Percentiles rank a stretch among this genome's conserved stretches.
These are phyloP conservation scores for Brachionus plicatilis DNA, from an alignment of 1,140 invertebrate genomes.

Conservation along the genomic window DNA sequence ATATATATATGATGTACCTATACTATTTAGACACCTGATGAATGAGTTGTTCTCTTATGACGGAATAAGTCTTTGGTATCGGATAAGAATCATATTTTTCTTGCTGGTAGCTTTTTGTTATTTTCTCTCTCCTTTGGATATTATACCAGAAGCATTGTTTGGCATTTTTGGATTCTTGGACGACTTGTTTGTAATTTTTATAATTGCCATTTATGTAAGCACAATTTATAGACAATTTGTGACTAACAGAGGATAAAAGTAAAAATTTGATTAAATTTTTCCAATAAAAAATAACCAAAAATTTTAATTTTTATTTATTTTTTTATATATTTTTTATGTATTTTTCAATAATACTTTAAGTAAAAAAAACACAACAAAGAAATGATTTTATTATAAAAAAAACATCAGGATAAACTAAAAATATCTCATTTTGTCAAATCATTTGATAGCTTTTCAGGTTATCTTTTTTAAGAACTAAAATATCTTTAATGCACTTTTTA, in stretches of 20 bases:
- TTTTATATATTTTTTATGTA: too few relatives aligned
- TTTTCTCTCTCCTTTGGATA: slow-evolving; percentile 38
- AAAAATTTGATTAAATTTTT: not conserved
- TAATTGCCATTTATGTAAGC: slow-evolving; percentile 11
- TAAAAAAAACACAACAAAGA: too few relatives aligned
- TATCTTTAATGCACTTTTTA: too few relatives aligned
- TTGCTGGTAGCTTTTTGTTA: slow-evolving; percentile 3
- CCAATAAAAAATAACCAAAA: not conserved
- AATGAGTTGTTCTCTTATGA: slow-evolving; percentile 15
- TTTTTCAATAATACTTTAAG: too few relatives aligned
- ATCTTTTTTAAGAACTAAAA: too few relatives aligned
- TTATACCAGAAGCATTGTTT: slow-evolving; percentile 40
- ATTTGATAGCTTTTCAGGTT: too few relatives aligned
- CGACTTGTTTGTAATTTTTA: slow-evolving; percentile 25
- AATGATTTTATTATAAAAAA: too few relatives aligned
- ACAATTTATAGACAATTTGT: slow-evolving; percentile 19
- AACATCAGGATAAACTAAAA: too few relatives aligned
- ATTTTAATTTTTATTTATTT: not conserved
- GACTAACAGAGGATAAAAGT: not conserved
- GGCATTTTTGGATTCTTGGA: slow-evolving; percentile 39
- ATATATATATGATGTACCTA: slow-evolving; percentile 34
- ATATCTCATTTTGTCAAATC: too few relatives aligned
- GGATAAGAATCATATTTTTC: slow-evolving; percentile 19
- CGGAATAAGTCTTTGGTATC: slow-evolving; percentile 11
- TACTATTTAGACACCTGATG: slow-evolving; percentile 26